Base-by-base conservation (phyloP, 1,140 invertebrate genomes). In the Cyphomyrmex costatus region DNA sequence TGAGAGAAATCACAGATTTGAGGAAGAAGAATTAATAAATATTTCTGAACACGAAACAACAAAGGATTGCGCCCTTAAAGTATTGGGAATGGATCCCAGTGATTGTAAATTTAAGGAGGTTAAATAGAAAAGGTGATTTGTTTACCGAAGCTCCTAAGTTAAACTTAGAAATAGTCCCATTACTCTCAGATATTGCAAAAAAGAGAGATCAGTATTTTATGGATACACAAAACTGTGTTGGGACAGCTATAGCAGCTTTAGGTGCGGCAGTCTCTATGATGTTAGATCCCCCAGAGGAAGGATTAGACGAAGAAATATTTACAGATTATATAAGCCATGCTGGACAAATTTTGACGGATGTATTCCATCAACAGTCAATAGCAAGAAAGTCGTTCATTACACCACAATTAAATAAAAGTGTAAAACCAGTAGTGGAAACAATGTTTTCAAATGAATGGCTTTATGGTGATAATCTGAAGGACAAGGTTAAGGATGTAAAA, bases 201-300 rank as follows among this genome's bases (percentile, higher is more conserved):
- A 88, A 90, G 66, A 60, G 87, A 49, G 89, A 90, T 30, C 30
- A 88, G 2, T 71, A 91, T 85, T 91, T 89, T 27, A 10, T 73
- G 1, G 58, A 61, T 0, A 61, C 58, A 30, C 80, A 91, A 61
- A 90, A 90, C 24, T 88, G 58, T 30, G 58, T 58, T 8, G 90
- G 84, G 4, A 80, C 87, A 66, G 63, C 77, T 10, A 12, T 63
- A 63, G 42, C 36, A 0, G n/a, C 66, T 4, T 16, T 70, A 5
- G 66, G n/a, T 16, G 42, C 42, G 1, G 42, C 42, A 49, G 65
- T 70, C 12, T 49, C 66, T 7, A 14, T 89, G 66, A n/a, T 89
- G 14, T 36, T 91, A 24, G 74, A 84, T 2, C 51, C 60, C 2
- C 53, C 58, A 53, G 71, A 77, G 8, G 73, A 46, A 3, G 33